Evolutionary conservation across 2,888 invertebrate species (phyloP).

Genomic region (Zygothrica quintamaculata): DNA sequence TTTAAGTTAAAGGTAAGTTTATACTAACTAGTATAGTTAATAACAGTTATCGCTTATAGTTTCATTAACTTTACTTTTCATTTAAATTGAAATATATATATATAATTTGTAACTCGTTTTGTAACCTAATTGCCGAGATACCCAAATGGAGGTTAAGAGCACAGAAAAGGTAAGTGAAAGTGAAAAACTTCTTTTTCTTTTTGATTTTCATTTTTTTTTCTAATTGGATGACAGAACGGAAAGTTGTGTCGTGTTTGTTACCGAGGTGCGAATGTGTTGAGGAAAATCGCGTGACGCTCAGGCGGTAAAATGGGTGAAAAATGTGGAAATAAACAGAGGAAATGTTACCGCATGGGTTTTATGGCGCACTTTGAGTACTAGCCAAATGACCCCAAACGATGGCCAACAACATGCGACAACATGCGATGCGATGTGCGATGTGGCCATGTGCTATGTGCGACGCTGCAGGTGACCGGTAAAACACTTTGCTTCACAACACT

Average conservation of each 20-base stretch:
- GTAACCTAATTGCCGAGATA: conserved; percentile 38
- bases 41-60: too few relatives aligned
- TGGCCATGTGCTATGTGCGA: too few relatives aligned
- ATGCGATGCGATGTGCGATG: conserved; percentile 52
- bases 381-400: conserved; percentile 69
- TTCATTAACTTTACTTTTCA: too few relatives aligned
- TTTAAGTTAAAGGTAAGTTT: too few relatives aligned
- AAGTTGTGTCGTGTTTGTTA: conserved; percentile 47
- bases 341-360: conserved; percentile 40
- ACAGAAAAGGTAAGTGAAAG: conserved; percentile 2
- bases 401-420: too few relatives aligned
- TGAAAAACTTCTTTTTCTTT: conserved; percentile 40
- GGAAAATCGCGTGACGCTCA: conserved; percentile 55
- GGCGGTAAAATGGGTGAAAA: conserved; percentile 20
- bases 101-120: conserved; percentile 1
- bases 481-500: conserved; percentile 62
- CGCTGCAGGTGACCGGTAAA: conserved; percentile 53
- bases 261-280: conserved; percentile 40
- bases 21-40: too few relatives aligned
- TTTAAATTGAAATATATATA: too few relatives aligned
- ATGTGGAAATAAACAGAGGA: not conserved
- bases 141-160: not conserved
- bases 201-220: conserved; percentile 5
- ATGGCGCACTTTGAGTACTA: conserved; percentile 48
- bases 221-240: conserved; percentile 55